Evolutionary conservation across 2,888 invertebrate species (phyloP), one percentile per base, ranked within the genome.

Genomic region (Microplitis manilae): DNA sequence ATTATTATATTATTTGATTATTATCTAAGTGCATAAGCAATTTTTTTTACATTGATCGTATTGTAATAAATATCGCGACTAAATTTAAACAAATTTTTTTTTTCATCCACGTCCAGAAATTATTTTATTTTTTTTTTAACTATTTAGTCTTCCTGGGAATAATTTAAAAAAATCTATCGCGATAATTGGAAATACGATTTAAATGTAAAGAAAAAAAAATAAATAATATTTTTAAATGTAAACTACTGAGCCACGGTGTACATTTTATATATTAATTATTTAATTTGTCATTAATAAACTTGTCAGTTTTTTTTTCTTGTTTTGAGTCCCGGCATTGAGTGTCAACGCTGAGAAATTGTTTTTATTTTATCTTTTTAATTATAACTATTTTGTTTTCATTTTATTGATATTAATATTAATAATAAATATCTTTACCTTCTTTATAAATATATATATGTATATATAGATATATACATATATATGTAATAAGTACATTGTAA

Each of bases 391-490:
- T 39, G 7, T 70, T 17, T 50, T 41, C 6, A 41, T 41, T 41
- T 68, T 68, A 68, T 68, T 40, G 50, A 68, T 70, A 59, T 38
- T 72, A 62, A 38, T 72, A 72, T 38, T 40, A 60, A 61, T 61
- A 39, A 62, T 61, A 61, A 60, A 59, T 62, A 62, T 72, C 71
- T 61, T 72, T 72, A 72, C 30, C 71, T 72, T 72, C 38, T 72
- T 38, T 72, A 62, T 72, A 72, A 17, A 61, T 40, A 30, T 20
- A 20, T 20, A 30, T 30, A 30, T 30, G 4, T 72, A 40, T 72
- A 62, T 72, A 72, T 61, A 61, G 13, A 13, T 4, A 50, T 50
- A 50, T 50, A 50, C 13, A 50, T 50, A 50, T 6, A 50, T 50
- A 13, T 50, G 13, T 50, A 50, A 50, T 50, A 50, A 50, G 50